phyloP scores from a whole-genome alignment of 2,888 invertebrate species.

The Labia minor region DNA sequence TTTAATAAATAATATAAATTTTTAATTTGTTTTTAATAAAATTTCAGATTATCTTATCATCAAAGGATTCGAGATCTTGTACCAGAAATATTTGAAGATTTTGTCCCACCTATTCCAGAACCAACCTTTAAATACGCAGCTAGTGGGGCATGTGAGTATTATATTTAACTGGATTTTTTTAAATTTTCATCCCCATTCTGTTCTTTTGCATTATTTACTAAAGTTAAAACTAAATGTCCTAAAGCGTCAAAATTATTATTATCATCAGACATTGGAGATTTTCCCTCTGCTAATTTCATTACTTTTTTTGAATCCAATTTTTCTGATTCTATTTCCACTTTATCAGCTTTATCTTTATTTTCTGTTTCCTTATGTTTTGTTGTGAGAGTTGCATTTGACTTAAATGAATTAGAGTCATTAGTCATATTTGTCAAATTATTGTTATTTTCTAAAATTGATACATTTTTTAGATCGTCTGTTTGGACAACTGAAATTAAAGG shows the following conservation, averaged over 20 bases:
- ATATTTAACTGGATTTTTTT: background rate
- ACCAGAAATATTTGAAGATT: conserved; percentile 70
- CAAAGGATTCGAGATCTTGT: conserved; percentile 87
- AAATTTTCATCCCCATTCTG: background rate
- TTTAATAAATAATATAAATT: background rate
- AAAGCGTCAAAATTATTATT: background rate
- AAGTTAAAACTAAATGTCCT: background rate
- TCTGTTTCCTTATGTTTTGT: background rate
- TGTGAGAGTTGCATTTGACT: too few relatives aligned
- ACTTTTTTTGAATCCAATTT: conserved; percentile 26
- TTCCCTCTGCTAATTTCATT: background rate
- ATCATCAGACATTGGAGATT: background rate
- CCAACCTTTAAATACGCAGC: conserved; percentile 83
- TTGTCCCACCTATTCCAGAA: conserved; percentile 76
- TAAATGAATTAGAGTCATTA: too few relatives aligned
- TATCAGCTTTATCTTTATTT: conserved; percentile 25
- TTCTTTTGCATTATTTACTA: background rate
- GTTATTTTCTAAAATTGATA: background rate
- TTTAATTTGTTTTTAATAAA: conserved; percentile 15
- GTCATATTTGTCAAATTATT: background rate
- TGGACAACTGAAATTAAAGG: background rate
- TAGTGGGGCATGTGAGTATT: conserved; percentile 70
- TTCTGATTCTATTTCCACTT: too few relatives aligned
- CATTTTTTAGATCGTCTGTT: background rate
- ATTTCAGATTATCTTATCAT: conserved; percentile 74